Evolutionary conservation across 2,888 invertebrate genomes (phyloP).

Genomic region (Agrochola litura): DNA sequence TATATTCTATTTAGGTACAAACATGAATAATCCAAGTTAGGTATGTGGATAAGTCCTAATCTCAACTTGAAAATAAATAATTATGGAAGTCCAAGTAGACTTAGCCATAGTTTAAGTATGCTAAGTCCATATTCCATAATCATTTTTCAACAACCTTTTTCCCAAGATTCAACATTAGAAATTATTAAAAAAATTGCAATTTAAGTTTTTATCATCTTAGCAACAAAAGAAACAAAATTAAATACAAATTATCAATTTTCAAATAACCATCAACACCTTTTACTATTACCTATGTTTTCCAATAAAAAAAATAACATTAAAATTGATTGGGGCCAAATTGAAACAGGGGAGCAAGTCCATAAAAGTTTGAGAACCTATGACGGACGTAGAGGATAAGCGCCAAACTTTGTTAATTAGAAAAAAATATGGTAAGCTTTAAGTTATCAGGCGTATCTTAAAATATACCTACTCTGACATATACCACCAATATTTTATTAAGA

Average conservation of each 20-base stretch:
- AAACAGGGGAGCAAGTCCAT: not conserved
- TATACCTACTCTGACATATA: not conserved
- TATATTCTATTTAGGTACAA: not conserved
- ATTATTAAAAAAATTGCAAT: not conserved
- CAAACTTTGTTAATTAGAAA: constrained; percentile 42
- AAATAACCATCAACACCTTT: not conserved
- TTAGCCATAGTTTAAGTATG: not conserved
- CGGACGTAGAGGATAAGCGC: constrained; percentile 1
- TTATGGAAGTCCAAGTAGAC: not conserved
- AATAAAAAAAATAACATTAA: not conserved
- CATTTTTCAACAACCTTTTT: not conserved
- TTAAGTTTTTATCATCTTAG: not conserved
- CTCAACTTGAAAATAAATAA: not conserved
- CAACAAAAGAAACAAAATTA: not conserved
- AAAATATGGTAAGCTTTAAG: constrained; percentile 29
- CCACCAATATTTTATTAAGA: not conserved
- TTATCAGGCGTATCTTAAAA: not conserved
- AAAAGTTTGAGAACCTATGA: not conserved
- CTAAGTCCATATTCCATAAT: not conserved
- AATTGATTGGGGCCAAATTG: not conserved
- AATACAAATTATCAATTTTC: not conserved
- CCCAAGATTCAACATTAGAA: not conserved
- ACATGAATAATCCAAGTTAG: not conserved
- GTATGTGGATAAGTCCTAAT: not conserved
- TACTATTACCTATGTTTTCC: not conserved